phyloP scores from a whole-genome alignment of 1,140 invertebrate species.

The Aradophagus sp. region DNA sequence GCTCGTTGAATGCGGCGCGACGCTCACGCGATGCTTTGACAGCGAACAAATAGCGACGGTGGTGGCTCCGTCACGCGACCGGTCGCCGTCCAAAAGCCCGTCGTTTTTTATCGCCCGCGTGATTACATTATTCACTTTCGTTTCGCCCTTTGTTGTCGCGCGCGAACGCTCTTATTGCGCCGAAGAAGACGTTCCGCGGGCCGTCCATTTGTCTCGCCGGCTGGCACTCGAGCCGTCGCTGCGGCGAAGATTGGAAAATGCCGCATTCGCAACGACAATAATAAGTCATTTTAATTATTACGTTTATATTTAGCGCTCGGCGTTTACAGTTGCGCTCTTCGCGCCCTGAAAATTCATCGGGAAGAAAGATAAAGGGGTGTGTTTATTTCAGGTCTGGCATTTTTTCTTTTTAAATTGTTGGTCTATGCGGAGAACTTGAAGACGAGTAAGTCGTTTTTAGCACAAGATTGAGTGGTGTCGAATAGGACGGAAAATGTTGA shows the following conservation, averaged over 20 bases:
- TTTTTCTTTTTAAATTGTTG: too few species aligned
- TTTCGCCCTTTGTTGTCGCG: slow-evolving; percentile 37
- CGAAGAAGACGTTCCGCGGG: slow-evolving; percentile 27
- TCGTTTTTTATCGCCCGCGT: slow-evolving; percentile 17
- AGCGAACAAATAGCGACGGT: slow-evolving; percentile 51
- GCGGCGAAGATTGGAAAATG: slow-evolving; percentile 41
- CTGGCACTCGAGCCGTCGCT: slow-evolving; percentile 23
- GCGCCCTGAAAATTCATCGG: too few species aligned
- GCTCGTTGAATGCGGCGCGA: slow-evolving; percentile 40
- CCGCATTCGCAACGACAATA: slow-evolving; percentile 41
- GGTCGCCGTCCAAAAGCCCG: slow-evolving; percentile 22
- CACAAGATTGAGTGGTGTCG: too few species aligned
- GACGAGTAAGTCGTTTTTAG: too few species aligned
- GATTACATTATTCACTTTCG: slow-evolving; percentile 44
- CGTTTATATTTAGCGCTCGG: slow-evolving; percentile 23
- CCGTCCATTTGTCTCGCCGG: slow-evolving; percentile 33
- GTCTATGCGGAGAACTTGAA: too few species aligned
- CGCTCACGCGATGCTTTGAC: slow-evolving; percentile 52
- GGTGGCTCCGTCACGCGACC: slow-evolving; percentile 14
- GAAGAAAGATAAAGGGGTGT: too few species aligned
- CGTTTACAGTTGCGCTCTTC: background rate
- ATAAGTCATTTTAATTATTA: slow-evolving; percentile 52
- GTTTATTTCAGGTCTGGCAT: too few species aligned
- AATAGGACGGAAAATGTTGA: too few species aligned
- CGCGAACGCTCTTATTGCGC: slow-evolving; percentile 25